A percentile compares a stretch with the other conserved stretches of the same genome.
Conservation (phyloP, 1,140 invertebrate species). For the Pogonomyrmex barbatus region DNA sequence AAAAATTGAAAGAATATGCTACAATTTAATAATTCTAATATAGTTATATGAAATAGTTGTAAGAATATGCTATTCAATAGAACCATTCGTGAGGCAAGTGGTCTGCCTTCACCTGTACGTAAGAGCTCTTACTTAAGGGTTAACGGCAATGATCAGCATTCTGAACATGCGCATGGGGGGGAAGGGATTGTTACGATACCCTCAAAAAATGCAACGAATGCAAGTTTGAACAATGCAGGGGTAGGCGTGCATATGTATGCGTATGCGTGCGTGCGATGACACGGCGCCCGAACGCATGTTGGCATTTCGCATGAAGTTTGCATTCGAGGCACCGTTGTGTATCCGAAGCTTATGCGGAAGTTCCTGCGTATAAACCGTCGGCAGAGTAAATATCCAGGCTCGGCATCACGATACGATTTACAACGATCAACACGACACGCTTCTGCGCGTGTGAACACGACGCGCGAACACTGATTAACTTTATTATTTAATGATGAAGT, state of each 20-base stretch:
- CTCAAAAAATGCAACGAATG: constrained; percentile 48
- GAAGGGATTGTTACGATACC: background rate
- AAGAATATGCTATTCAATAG: background rate
- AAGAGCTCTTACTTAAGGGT: constrained; percentile 31
- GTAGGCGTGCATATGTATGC: background rate
- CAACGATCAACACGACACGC: constrained; percentile 36
- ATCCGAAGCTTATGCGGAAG: constrained; percentile 50
- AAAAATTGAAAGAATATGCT: background rate
- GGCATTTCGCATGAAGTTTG: constrained; percentile 57
- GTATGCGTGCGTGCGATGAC: constrained; percentile 16
- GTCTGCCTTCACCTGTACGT: background rate
- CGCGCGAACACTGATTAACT: constrained; percentile 39
- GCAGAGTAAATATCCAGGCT: constrained; percentile 57
- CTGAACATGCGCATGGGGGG: background rate
- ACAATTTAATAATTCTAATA: background rate
- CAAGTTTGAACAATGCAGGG: constrained; percentile 40
- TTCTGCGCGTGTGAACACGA: background rate
- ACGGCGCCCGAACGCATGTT: constrained; percentile 33
- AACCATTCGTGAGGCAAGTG: constrained; percentile 15
- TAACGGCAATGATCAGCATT: constrained; percentile 51
- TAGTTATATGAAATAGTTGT: background rate
- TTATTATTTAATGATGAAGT: constrained; percentile 49
- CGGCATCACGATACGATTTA: constrained; percentile 57
- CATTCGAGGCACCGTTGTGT: constrained; percentile 57
- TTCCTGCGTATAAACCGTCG: constrained; percentile 54